phyloP scores from a whole-genome alignment of 2,797 vertebrate genomes.

The Poeciliopsis infans region DNA sequence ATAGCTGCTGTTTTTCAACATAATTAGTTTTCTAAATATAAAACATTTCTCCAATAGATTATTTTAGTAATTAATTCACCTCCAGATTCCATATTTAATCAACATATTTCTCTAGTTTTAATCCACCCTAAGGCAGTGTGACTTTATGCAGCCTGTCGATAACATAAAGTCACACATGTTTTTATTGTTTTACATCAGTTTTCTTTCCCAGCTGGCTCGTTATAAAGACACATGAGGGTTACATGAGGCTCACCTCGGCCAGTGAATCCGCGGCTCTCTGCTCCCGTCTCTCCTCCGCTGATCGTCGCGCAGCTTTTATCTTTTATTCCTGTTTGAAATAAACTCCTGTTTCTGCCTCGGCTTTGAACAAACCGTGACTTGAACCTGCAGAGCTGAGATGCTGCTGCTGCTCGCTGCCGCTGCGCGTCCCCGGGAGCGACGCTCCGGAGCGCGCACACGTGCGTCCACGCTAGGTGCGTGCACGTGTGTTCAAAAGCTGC shows the following conservation, averaged over 20 bases:
- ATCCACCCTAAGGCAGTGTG: neutral
- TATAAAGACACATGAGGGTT: neutral
- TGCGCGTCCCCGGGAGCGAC: constrained; percentile 30
- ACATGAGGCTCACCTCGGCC: constrained; percentile 46
- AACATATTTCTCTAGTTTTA: neutral
- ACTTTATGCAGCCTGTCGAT: too few species aligned
- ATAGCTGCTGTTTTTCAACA: neutral
- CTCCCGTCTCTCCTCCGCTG: constrained; percentile 6
- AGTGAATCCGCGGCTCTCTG: constrained; percentile 23
- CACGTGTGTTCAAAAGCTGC: neutral
- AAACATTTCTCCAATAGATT: neutral
- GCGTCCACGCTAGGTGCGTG: neutral
- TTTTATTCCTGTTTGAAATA: neutral
- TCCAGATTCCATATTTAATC: neutral
- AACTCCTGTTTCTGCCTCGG: neutral
- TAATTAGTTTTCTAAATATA: neutral
- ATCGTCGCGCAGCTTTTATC: neutral
- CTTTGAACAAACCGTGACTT: constrained; percentile 20
- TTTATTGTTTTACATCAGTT: neutral
- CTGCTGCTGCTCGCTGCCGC: constrained; percentile 32
- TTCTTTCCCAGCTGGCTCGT: neutral
- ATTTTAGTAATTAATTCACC: neutral
- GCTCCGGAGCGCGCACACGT: constrained; percentile 39
- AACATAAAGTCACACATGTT: neutral
- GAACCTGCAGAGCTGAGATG: constrained; percentile 34